Base-by-base conservation (phyloP, 2,113 vertebrate genomes). In the Caracal caracal region DNA sequence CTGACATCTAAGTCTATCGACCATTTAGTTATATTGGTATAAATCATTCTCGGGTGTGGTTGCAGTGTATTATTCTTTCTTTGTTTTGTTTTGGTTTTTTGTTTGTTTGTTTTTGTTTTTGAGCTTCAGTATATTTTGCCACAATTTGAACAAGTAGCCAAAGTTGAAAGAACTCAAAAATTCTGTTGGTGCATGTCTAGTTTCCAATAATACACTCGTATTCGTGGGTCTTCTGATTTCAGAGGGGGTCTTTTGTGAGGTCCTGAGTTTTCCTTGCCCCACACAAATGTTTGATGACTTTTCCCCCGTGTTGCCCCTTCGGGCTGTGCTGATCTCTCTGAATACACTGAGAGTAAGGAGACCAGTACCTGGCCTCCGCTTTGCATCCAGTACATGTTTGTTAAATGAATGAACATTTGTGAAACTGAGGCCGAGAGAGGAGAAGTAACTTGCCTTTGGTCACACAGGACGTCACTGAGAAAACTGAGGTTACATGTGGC, bases 61-160 rank as follows among this genome's bases (percentile, higher is more conserved):
- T 88, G 40, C 40, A 15, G 9, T 82, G 37, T 91, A 19, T 89
- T 91, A 61, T 49, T 78, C 28, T 70, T 83, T 43, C 35, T 93
- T 94, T 73, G 19, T 56, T 56, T 56, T 6, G 6, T 59, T 59
- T 59, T 59, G 56, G 1, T 1, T 43, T 40, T 53, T 53, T 53
- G 12, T 51, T 53, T 16, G 53, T 56, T 56, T 56, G 56, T 59
- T 78, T 75, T 43, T 43, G 40, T 51, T 51, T n/a, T 51, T 51
- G 68, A 82, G 85, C 15, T 56, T 70, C 73, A 79, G 33, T 66
- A 30, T 86, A 71, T 82, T 89, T 94, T 89, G 78, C 65, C 86
- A 63, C 20, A 24, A 49, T 86, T 95, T 82, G 91, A 95, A 89
- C 40, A 86, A 47, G 49, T 17, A 95, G 43, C 22, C 37, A 51